phyloP scores from a whole-genome alignment of 2,888 invertebrate genomes.

The Coelopa pilipes region DNA sequence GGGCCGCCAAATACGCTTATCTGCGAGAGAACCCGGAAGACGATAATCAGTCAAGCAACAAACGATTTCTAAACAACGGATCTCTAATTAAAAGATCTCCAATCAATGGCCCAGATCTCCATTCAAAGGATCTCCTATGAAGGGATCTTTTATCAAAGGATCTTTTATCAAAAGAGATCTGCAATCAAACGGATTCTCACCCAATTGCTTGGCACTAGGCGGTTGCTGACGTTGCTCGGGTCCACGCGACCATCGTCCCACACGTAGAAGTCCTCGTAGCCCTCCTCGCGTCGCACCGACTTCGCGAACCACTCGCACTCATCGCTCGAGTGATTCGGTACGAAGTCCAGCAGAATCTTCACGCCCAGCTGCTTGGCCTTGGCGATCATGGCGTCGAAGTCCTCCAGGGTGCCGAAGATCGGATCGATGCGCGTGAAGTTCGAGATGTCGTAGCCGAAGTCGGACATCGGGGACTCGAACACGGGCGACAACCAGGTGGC shows the following conservation, averaged over 20 bases:
- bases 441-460: conserved; percentile 82
- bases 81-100: too few relatives aligned
- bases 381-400: conserved; percentile 73
- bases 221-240: conserved; percentile 41
- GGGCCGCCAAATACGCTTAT: conserved; percentile 71
- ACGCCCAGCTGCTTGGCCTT: conserved; percentile 69
- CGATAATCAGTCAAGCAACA: too few relatives aligned
- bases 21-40: too few relatives aligned
- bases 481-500: conserved; percentile 81
- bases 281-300: conserved; percentile 72
- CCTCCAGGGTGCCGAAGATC: conserved; percentile 73
- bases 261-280: conserved; percentile 79
- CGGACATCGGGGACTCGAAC: conserved; percentile 78
- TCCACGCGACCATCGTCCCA: conserved; percentile 74
- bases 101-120: too few relatives aligned
- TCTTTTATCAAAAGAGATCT: too few relatives aligned
- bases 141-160: not conserved
- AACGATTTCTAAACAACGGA: not conserved
- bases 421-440: conserved; percentile 76
- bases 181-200: conserved; percentile 37
- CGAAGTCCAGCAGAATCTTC: conserved; percentile 73
- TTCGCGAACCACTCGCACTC: conserved; percentile 86
- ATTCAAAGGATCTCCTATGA: too few relatives aligned
- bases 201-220: conserved; percentile 55
- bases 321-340: conserved; percentile 82